These are phyloP conservation scores for Desmophyllum pertusum DNA, from an alignment of 92 coral and sea anemone species.

Conservation along the genomic window DNA sequence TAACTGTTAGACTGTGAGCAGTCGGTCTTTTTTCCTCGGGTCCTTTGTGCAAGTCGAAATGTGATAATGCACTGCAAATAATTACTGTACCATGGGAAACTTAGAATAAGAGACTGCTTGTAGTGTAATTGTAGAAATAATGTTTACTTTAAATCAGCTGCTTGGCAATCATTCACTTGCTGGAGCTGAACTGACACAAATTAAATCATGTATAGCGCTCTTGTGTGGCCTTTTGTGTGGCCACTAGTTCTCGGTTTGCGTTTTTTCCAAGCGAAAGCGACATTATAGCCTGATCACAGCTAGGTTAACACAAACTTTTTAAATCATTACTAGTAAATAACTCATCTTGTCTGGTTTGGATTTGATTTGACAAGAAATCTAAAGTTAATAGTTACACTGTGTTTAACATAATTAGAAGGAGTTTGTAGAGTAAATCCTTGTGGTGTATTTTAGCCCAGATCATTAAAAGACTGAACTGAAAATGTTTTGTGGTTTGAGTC, in stretches of 20 bases:
- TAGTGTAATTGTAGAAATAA: background rate
- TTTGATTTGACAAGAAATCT: background rate
- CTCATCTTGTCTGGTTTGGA: background rate
- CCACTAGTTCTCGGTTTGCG: background rate
- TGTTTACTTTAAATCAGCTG: background rate
- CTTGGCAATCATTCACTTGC: background rate
- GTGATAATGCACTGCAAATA: too few relatives aligned
- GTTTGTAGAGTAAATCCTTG: background rate
- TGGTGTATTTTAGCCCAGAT: constrained; percentile 8
- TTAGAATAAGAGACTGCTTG: too few relatives aligned
- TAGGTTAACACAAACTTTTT: background rate
- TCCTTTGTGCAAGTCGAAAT: too few relatives aligned
- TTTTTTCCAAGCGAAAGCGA: background rate
- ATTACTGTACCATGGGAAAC: too few relatives aligned
- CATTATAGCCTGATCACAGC: background rate
- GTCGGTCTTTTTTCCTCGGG: too few relatives aligned
- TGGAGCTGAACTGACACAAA: background rate
- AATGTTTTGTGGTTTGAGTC: background rate
- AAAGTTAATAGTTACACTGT: background rate
- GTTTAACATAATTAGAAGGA: background rate
- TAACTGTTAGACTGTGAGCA: too few relatives aligned
- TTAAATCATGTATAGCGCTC: background rate
- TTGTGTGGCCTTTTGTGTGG: background rate
- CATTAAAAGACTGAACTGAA: background rate
- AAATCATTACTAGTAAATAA: background rate